A percentile compares a stretch with the other conserved stretches of the same genome.
phyloP scores from a whole-genome alignment of 35 echinoderm and acorn worm genomes.

The Apostichopus japonicus region DNA sequence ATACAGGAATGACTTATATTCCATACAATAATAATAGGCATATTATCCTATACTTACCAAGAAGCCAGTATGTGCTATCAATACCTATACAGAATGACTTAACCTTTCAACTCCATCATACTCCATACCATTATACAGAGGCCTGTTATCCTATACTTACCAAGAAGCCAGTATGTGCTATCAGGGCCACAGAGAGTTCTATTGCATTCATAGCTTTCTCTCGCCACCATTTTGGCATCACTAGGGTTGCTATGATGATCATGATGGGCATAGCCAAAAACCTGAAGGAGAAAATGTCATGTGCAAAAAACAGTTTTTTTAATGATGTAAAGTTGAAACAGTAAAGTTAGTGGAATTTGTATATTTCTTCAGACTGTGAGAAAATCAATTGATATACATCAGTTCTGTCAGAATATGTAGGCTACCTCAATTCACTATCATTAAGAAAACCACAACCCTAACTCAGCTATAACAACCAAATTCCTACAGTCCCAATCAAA shows the following conservation, averaged over 20 bases:
- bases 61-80: no score
- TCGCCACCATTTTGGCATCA: slow-evolving; percentile 94
- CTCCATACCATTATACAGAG: background rate
- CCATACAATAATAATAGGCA: background rate
- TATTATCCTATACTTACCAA: background rate
- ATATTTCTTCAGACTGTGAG: no score
- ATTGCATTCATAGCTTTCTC: slow-evolving; percentile 96
- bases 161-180: slow-evolving; percentile 78
- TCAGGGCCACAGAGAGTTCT: slow-evolving; percentile 76
- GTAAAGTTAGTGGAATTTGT: no score
- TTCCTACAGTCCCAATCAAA: no score
- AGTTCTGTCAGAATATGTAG: no score
- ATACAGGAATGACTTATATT: background rate
- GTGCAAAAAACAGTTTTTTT: no score
- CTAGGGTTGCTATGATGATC: slow-evolving; percentile 82
- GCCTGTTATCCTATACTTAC: slow-evolving; percentile 60
- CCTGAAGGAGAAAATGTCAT: slow-evolving; percentile 38
- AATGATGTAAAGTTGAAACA: no score
- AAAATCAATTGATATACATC: no score
- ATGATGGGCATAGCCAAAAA: slow-evolving; percentile 87
- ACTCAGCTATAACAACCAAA: no score
- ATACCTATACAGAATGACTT: no score
- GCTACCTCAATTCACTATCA: no score
- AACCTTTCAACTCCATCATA: background rate
- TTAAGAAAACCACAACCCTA: no score